These are phyloP conservation scores for Anguilla marmorata DNA, from an alignment of 2,797 vertebrate genomes.

Conservation along the genomic window DNA sequence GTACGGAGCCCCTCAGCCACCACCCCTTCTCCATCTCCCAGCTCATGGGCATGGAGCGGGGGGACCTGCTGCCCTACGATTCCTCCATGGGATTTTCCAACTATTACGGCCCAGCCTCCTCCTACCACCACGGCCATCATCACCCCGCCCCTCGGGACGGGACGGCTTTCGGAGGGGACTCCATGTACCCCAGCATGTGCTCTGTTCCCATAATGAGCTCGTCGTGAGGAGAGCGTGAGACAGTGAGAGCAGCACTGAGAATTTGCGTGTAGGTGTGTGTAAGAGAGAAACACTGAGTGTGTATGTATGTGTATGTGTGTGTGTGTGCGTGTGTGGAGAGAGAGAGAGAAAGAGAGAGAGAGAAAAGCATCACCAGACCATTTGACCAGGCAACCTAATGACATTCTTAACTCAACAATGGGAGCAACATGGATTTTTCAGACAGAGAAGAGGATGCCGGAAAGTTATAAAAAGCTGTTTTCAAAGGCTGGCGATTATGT, in stretches of 20 bases:
- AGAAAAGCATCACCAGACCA: not conserved
- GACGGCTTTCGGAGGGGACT: conserved; percentile 72
- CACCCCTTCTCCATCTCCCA: conserved; percentile 84
- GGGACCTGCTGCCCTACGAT: conserved; percentile 83
- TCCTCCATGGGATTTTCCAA: conserved; percentile 80
- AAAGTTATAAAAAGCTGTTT: not conserved
- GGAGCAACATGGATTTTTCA: not conserved
- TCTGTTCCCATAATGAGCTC: conserved; percentile 83
- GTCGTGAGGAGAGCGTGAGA: conserved; percentile 62
- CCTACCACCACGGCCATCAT: conserved; percentile 23
- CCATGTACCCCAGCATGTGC: conserved; percentile 78
- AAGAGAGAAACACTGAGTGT: conserved; percentile 10
- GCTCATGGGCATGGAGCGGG: conserved; percentile 78
- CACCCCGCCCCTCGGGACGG: conserved; percentile 66
- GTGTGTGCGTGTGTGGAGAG: conserved; percentile 8
- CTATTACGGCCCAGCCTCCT: conserved; percentile 58
- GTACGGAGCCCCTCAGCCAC: conserved; percentile 80
- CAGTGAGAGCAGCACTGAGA: not conserved
- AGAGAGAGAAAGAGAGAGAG: not conserved
- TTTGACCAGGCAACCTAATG: conserved; percentile 17
- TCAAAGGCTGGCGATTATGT: not conserved
- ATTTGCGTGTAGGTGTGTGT: not conserved
- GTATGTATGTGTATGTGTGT: not conserved
- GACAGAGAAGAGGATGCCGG: conserved; percentile 9
- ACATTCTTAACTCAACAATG: conserved; percentile 6